Conservation (phyloP, 2,888 invertebrate genomes). For the Gari tellinella region DNA sequence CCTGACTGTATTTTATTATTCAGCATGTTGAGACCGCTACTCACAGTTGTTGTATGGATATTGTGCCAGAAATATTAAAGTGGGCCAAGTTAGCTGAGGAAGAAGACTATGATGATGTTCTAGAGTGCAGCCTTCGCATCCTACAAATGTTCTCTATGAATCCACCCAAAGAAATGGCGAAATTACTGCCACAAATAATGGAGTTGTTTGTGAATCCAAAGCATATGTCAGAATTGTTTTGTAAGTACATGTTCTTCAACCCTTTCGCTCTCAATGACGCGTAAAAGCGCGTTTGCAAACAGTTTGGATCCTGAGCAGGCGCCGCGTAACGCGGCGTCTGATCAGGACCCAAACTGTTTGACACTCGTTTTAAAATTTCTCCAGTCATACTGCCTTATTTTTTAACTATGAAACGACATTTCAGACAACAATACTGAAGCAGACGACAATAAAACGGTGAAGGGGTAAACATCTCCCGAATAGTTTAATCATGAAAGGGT, state of each 20-base stretch:
- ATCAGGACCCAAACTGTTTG: no score
- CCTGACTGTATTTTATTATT: conserved; percentile 4
- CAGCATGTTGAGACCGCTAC: conserved; percentile 32
- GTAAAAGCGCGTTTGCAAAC: no score
- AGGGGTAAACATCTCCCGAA: no score
- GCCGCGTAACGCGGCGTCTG: no score
- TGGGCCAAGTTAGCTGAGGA: conserved; percentile 33
- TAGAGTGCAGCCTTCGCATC: conserved; percentile 9
- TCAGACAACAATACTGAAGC: no score
- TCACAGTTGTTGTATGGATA: conserved; percentile 12
- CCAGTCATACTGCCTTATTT: no score
- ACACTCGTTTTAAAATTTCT: no score
- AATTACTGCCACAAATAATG: conserved; percentile 19
- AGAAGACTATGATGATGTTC: conserved; percentile 22
- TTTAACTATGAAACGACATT: no score
- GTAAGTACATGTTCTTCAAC: conserved; percentile 31
- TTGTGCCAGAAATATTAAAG: conserved; percentile 19
- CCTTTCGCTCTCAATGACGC: no score
- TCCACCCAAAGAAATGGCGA: conserved; percentile 13
- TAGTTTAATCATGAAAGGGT: no score
- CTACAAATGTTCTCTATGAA: not conserved
- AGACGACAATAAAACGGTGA: no score
- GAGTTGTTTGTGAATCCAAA: conserved; percentile 23
- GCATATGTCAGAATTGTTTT: not conserved
- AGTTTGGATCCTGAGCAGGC: no score